Evolutionary conservation across 2,113 vertebrate genomes (phyloP).

Genomic region (Thinocorus orbignyianus): DNA sequence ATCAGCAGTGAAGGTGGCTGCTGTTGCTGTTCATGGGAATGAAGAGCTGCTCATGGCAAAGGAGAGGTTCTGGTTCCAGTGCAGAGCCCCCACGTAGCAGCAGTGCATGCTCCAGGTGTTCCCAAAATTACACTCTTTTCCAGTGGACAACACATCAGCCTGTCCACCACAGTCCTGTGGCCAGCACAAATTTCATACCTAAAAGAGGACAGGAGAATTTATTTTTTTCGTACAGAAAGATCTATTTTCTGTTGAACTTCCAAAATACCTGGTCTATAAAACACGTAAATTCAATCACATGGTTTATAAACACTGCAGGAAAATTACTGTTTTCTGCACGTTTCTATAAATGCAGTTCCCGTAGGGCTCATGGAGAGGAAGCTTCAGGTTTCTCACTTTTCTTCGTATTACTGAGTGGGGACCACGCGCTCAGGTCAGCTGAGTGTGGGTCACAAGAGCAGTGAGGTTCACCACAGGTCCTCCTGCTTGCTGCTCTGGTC

Average conservation of each 20-base stretch:
- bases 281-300: background rate
- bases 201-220: background rate
- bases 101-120: rapidly evolving
- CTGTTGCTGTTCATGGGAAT: background rate
- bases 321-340: background rate
- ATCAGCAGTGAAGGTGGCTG: background rate
- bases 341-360: background rate
- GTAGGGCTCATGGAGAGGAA: background rate
- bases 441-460: background rate
- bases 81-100: background rate
- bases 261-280: background rate
- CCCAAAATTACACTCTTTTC: background rate
- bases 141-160: background rate
- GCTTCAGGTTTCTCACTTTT: conserved; percentile 39
- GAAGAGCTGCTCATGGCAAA: background rate
- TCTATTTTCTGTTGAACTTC: background rate
- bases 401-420: background rate
- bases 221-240: background rate
- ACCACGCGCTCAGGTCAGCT: background rate
- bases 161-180: background rate
- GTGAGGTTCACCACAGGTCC: conserved; percentile 8
- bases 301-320: background rate
- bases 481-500: background rate
- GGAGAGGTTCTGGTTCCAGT: background rate
- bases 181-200: background rate